Base-by-base conservation (phyloP, 2,797 vertebrate species). In the Syngnathus rostellatus region DNA sequence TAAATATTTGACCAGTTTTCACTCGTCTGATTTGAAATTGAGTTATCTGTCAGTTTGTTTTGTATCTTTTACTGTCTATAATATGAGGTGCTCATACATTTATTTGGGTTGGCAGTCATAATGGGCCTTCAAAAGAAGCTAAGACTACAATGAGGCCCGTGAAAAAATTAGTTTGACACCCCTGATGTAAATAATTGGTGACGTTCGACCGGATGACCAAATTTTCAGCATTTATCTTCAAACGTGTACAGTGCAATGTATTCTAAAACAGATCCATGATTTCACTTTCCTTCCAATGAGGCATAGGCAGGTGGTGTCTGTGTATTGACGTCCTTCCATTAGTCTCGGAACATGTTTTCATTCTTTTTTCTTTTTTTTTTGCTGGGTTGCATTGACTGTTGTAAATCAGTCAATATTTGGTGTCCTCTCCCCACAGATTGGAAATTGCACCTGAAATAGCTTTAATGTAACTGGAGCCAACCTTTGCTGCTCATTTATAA, bases 401-500 rank as follows among this genome's bases (percentile, higher is more conserved):
- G 40, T 62, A 62, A 62, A 62, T 60, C 58, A 41, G 19, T 41
- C 51, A 17, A 37, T 62, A 62, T 23, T 46, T 45, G n/a, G 21
- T 62, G 21, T 62, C 59, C n/a, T 62, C 41, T 62, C 60, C 45
- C 60, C 60, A 62, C 21, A 62, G 60, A 45, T 17, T 8, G 8
- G 60, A 62, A 39, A 62, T 46, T 45, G 21, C 41, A 46, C 43
- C 41, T 45, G 60, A 46, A 55, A 39, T 45, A 40, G 39, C 39
- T 61, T 61, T 61, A 41, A 43, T 61, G n/a, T 61, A 23, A 61
- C 39, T 61, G 58, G 48, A 60, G 62, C 68, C 38, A 45, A 57
- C 59, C 39, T 61, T 60, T 61, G 8, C 58, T 21, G 41, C 43
- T 45, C 72, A 79, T 43, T 21, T 62, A 70, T 65, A 53, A 40